These are phyloP conservation scores for Caenorhabditis imperialis DNA, from an alignment of 2,888 invertebrate species.

Conservation along the genomic window DNA sequence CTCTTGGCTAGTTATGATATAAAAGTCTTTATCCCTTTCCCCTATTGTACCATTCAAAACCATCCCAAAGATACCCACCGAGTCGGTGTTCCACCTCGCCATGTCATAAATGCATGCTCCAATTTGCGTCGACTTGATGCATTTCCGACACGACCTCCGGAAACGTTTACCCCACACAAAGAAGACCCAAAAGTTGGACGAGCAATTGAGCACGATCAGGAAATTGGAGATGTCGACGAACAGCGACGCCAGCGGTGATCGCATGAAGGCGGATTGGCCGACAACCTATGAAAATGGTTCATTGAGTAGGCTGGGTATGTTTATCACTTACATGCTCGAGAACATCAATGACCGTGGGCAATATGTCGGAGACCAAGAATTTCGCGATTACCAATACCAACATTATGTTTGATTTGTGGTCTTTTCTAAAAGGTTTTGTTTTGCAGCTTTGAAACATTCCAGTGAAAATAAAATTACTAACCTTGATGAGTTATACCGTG, in stretches of 20 bases:
- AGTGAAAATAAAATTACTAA: conserved; percentile 5
- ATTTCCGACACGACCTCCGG: conserved; percentile 54
- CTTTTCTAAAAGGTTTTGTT: conserved; percentile 65
- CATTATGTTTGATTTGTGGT: conserved; percentile 76
- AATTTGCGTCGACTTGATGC: conserved; percentile 53
- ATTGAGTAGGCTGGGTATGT: no score
- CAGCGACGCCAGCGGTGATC: conserved; percentile 73
- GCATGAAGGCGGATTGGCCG: conserved; percentile 72
- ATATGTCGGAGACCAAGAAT: conserved; percentile 74
- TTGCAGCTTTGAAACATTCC: neutral
- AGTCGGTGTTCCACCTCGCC: conserved; percentile 61
- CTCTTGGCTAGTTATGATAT: no score
- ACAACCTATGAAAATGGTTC: conserved; percentile 74
- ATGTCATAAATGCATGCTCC: conserved; percentile 59
- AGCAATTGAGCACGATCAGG: conserved; percentile 76
- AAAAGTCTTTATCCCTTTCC: no score
- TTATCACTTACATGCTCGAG: conserved; percentile 74
- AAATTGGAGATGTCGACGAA: conserved; percentile 76
- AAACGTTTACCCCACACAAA: conserved; percentile 77
- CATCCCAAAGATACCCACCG: conserved; percentile 53
- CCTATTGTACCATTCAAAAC: no score
- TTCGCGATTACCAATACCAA: conserved; percentile 76
- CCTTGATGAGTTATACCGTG: conserved; percentile 52
- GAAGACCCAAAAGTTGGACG: conserved; percentile 77
- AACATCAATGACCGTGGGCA: conserved; percentile 77